These are phyloP conservation scores for Eupithecia insigniata DNA, from an alignment of 2,888 invertebrate genomes.

Conservation along the genomic window DNA sequence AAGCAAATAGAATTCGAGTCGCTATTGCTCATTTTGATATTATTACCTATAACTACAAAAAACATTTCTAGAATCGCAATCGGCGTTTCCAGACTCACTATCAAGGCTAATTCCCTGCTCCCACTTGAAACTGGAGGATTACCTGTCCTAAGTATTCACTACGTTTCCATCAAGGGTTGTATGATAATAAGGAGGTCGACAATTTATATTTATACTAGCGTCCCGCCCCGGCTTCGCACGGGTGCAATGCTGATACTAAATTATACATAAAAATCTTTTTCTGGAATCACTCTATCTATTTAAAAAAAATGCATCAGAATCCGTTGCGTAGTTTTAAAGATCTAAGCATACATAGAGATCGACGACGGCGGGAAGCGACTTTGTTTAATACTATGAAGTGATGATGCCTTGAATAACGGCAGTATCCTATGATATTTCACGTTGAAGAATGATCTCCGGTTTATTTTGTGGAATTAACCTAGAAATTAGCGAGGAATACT, in stretches of 20 bases:
- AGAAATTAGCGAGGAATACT: not conserved
- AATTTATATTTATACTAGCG: not conserved
- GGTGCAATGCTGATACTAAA: no score
- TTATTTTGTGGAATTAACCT: not conserved
- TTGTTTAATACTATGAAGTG: no score
- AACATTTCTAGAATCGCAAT: not conserved
- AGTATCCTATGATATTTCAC: not conserved
- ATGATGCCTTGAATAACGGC: no score
- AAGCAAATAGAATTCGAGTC: not conserved
- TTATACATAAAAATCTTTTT: no score
- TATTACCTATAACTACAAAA: not conserved
- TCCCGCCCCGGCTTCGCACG: no score
- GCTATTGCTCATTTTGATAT: not conserved
- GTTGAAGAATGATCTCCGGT: no score
- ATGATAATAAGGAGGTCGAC: not conserved
- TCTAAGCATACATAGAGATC: no score
- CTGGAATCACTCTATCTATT: no score
- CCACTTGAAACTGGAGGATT: not conserved
- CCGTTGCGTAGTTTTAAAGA: no score
- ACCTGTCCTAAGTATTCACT: not conserved
- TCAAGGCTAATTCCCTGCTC: not conserved
- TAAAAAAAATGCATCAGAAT: no score
- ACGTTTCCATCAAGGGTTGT: not conserved
- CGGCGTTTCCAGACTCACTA: not conserved
- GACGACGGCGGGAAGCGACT: no score